Percentiles rank a stretch among this genome's conserved stretches.
phyloP scores from a whole-genome alignment of 2,797 vertebrate genomes.

The Lutjanus argentimaculatus region DNA sequence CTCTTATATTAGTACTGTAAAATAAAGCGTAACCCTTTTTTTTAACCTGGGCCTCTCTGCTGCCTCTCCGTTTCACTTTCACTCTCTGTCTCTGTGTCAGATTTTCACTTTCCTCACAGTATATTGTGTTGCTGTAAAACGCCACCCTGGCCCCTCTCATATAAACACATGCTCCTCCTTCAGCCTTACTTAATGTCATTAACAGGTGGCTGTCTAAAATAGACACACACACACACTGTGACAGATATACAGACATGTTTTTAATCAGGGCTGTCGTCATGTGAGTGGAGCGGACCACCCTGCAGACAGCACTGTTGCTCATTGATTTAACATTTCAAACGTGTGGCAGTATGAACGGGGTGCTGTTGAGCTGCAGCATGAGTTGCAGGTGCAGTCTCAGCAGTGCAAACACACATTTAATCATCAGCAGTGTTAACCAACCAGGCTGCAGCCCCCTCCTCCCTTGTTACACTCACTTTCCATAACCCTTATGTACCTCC shows the following conservation, averaged over 20 bases:
- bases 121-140: conserved; percentile 67
- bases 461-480: conserved; percentile 78
- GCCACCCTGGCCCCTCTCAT: conserved; percentile 48
- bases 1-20: no score
- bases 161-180: conserved; percentile 78
- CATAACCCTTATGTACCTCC: conserved; percentile 69
- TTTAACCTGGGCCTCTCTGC: not conserved
- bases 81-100: conserved; percentile 33
- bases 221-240: conserved; percentile 67
- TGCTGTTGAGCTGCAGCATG: conserved; percentile 30
- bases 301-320: conserved; percentile 35
- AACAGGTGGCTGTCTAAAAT: conserved; percentile 90
- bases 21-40: no score
- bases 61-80: conserved; percentile 9
- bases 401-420: conserved; percentile 53
- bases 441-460: conserved; percentile 69
- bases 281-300: conserved; percentile 60
- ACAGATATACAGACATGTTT: conserved; percentile 68
- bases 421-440: conserved; percentile 65
- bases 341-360: conserved; percentile 33
- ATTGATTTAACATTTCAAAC: conserved; percentile 55
- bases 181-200: conserved; percentile 85
- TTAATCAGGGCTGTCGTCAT: conserved; percentile 55
- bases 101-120: conserved; percentile 50
- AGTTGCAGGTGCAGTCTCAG: conserved; percentile 40